Percentiles rank a stretch among this genome's conserved stretches.
Evolutionary conservation across 2,113 vertebrate species (phyloP).

Genomic region (human (Homo sapiens)): GRCh38 chr2:124098501-124099000

Average conservation of each 20-base stretch:
- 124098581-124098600: neutral
- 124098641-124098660: neutral
- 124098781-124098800: neutral
- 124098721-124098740: neutral
- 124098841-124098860: neutral
- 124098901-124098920: neutral
- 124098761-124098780: neutral
- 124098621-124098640: neutral
- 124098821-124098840: neutral
- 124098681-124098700: neutral
- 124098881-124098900: neutral
- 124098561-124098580: neutral
- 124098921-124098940: neutral
- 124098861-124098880: neutral
- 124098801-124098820: neutral
- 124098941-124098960: neutral
- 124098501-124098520: neutral
- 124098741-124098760: neutral
- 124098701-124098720: neutral
- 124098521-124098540: neutral
- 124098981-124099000: rapidly evolving
- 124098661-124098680: neutral
- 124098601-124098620: neutral
- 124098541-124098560: neutral
- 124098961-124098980: neutral